Base-by-base conservation (phyloP, 2,113 vertebrate species). In the Nycticebus coucang region DNA sequence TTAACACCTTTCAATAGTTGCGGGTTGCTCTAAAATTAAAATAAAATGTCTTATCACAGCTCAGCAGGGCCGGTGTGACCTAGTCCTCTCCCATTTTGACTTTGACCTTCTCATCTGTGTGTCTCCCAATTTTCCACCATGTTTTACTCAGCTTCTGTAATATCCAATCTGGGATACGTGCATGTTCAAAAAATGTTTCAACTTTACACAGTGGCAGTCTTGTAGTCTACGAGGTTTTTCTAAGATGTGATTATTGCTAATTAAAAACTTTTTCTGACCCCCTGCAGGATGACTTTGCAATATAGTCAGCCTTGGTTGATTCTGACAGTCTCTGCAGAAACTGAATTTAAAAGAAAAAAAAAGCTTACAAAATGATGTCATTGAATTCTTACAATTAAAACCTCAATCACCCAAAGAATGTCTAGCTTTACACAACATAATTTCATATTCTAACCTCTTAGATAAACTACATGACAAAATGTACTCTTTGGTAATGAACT, bases 401-500 rank as follows among this genome's bases (percentile, higher is more conserved):
- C 50, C 37, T 87, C 80, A 93, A 24, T 57, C 35, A 83, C 37
- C 12, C 62, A 82, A 60, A 64, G 68, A 89, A 84, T 77, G 50
- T 75, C 33, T 96, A 59, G 33, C 26, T 86, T 96, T 82, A 95
- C 89, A 83, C 33, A 77, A 64, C 55, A 37, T 74, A 89, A 96
- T 79, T 96, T 78, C n/a, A 68, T 89, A 62, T 30, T 68, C 12
- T 87, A 60, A 68, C 28, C 57, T 90, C 62, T 69, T 79, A 82
- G 50, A 92, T 93, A 93, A 96, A 78, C 66, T 94, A 62, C 41
- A 53, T 83, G 50, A 94, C 85, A 87, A 66, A 96, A 41, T 53
- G 35, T 90, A 57, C 59, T 19, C 64, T 75, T 87, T 69, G 59
- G 60, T 87, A 94, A 78, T 59, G 41, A 91, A 68, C 53, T 80